phyloP scores from a whole-genome alignment of 2,113 vertebrate species.

The Gavia stellata region DNA sequence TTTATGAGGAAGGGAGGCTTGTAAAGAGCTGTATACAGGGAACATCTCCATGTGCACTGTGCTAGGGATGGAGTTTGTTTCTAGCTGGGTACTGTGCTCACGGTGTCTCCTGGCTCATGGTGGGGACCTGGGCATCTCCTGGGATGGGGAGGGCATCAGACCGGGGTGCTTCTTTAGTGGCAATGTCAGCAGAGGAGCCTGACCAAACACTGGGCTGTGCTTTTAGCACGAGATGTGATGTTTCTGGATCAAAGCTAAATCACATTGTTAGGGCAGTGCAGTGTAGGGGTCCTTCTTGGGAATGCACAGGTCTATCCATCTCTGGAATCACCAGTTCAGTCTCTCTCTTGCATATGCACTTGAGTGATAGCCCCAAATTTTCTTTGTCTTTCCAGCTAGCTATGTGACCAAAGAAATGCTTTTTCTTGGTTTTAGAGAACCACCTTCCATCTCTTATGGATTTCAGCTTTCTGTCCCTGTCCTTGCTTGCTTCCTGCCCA shows the following conservation, averaged over 20 bases:
- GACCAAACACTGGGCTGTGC: neutral
- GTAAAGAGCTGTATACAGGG: neutral
- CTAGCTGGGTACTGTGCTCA: neutral
- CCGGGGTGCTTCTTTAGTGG: neutral
- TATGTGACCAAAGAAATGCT: rapidly evolving
- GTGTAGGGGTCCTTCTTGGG: neutral
- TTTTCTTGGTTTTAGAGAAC: neutral
- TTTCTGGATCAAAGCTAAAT: neutral
- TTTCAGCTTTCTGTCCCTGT: neutral
- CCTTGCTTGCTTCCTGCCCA: neutral
- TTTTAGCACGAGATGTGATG: neutral
- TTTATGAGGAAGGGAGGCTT: conserved; percentile 57
- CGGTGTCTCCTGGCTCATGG: neutral
- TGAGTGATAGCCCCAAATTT: neutral
- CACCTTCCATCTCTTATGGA: rapidly evolving
- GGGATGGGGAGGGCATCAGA: neutral
- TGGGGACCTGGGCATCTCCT: neutral
- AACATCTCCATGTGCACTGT: neutral
- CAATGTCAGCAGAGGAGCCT: neutral
- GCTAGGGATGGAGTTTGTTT: neutral
- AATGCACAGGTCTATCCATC: rapidly evolving
- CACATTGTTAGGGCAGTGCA: neutral
- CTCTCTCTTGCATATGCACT: neutral
- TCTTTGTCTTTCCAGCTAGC: neutral
- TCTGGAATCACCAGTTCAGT: neutral